phyloP scores from a whole-genome alignment of 1,140 invertebrate genomes.

The Drosophila gunungcola region DNA sequence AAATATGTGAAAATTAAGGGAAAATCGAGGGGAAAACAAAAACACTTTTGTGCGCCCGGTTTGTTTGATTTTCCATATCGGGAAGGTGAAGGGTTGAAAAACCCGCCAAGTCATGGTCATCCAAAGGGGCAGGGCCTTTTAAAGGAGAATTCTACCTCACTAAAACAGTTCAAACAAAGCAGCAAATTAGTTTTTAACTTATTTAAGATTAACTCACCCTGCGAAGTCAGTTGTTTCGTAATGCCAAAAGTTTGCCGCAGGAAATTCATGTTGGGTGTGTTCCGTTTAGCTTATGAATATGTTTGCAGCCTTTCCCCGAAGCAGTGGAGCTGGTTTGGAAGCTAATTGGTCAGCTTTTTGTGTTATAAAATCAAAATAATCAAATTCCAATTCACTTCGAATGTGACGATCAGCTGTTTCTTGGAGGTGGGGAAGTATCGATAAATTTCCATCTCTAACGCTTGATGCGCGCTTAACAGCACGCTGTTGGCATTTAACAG shows the following conservation, averaged over 20 bases:
- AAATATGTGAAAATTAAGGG: not conserved
- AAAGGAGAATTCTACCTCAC: no score
- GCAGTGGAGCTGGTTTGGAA: not conserved
- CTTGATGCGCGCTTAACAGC: no score
- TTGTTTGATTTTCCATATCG: not conserved
- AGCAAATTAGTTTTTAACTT: not conserved
- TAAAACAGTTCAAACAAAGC: not conserved
- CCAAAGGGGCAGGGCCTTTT: not conserved
- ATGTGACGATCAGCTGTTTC: constrained; percentile 3
- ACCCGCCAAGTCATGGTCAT: constrained; percentile 42
- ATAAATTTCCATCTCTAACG: not conserved
- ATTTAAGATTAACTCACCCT: constrained; percentile 53
- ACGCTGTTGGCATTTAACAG: no score
- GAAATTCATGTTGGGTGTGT: constrained; percentile 68
- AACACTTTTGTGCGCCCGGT: constrained; percentile 16
- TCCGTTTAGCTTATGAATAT: not conserved
- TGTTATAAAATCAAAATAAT: not conserved
- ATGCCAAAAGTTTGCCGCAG: constrained; percentile 79
- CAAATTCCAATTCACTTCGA: constrained; percentile 5
- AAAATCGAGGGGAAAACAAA: constrained; percentile 19
- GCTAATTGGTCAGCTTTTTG: not conserved
- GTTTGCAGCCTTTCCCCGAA: no score
- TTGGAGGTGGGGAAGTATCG: not conserved
- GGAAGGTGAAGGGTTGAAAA: constrained; percentile 20
- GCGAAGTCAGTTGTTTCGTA: constrained; percentile 81